Conservation (phyloP, 2,797 vertebrate species). For the Pogoniulus pusillus region DNA sequence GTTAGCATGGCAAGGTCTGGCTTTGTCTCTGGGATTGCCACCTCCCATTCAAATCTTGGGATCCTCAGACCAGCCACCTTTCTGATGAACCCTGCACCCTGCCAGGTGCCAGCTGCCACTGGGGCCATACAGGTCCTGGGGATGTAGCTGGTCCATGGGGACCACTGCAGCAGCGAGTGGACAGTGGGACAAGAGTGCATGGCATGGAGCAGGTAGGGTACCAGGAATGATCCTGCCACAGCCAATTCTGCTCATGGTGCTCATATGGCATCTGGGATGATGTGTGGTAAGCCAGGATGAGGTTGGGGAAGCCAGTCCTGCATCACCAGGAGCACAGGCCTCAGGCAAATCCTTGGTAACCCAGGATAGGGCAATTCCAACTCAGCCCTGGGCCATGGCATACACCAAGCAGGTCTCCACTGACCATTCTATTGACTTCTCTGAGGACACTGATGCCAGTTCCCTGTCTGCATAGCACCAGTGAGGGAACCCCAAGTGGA, state of each 20-base stretch:
- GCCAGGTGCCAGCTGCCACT: fast-evolving
- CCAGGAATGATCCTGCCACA: background rate
- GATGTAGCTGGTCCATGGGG: background rate
- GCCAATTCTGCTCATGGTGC: background rate
- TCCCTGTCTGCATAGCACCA: background rate
- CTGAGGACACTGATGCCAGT: background rate
- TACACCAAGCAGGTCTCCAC: fast-evolving
- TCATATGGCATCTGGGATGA: background rate
- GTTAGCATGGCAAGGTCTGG: background rate
- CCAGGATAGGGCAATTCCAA: background rate
- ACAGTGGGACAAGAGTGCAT: fast-evolving
- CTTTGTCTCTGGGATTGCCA: background rate
- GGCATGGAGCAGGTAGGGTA: background rate
- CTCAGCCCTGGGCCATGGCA: background rate
- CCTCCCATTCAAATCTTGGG: background rate
- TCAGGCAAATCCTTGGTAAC: background rate
- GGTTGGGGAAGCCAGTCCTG: background rate
- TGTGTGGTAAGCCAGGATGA: fast-evolving
- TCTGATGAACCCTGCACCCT: fast-evolving
- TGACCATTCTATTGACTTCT: background rate
- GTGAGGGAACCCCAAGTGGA: background rate
- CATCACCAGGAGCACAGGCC: fast-evolving
- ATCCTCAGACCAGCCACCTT: background rate
- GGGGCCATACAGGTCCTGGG: fast-evolving
- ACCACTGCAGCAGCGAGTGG: fast-evolving